These are phyloP conservation scores for Scytalopus superciliaris DNA, from an alignment of 2,113 vertebrate genomes.

Conservation along the genomic window DNA sequence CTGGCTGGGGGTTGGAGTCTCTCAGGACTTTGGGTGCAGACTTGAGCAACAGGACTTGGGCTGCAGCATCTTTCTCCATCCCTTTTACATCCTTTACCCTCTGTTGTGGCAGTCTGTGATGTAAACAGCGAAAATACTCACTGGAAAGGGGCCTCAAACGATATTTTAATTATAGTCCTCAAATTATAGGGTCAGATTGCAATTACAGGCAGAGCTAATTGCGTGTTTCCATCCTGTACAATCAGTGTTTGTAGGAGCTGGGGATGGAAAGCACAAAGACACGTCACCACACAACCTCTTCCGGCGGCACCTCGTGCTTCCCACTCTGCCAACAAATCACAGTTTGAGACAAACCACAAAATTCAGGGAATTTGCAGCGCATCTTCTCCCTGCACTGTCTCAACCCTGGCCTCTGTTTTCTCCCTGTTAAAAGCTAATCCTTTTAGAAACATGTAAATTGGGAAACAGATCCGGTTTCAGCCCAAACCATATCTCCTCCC, in stretches of 20 bases:
- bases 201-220: not conserved
- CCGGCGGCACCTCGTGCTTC: not conserved
- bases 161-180: not conserved
- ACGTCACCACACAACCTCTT: rapidly evolving
- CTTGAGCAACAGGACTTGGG: not conserved
- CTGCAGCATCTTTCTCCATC: not conserved
- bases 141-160: not conserved
- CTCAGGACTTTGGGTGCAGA: not conserved
- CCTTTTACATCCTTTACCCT: not conserved
- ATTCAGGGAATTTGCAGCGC: not conserved
- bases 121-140: rapidly evolving
- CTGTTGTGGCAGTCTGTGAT: not conserved
- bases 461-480: not conserved
- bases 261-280: not conserved
- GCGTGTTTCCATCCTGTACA: not conserved
- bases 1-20: not conserved
- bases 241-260: not conserved
- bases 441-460: conserved; percentile 41
- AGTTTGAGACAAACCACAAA: not conserved
- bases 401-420: not conserved
- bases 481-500: not conserved
- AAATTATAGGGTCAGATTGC: not conserved
- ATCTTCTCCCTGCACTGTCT: not conserved
- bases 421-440: conserved; percentile 11
- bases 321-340: not conserved